Base-by-base conservation (phyloP, 1,140 invertebrate genomes). In the Xylocopa sonorina region DNA sequence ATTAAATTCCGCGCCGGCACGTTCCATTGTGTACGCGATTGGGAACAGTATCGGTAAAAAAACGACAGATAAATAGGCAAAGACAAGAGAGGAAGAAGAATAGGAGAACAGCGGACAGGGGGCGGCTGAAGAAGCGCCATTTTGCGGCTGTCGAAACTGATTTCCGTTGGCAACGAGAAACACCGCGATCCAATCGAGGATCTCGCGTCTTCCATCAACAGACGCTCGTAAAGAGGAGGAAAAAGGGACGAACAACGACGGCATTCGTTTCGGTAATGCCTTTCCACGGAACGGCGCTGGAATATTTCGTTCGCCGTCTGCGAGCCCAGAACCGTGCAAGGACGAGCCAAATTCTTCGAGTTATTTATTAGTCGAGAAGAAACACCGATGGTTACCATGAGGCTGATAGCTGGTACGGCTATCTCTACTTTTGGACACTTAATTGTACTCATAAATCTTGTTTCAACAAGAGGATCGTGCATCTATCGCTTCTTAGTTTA, bases 281-380 rank as follows among this genome's bases (percentile, higher is more conserved):
- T 66, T n/a, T n/a, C 4, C 32, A 6, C 24, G 63, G 46, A 75
- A 66, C 51, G 50, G 60, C 46, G 57, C 43, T 21, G 38, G 34
- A 77, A 62, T 74, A 82, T 66, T 85, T 85, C 58, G 64, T 24
- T 62, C 29, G n/a, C 43, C 41, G 48, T 57, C 32, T 4, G 9
- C 18, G 63, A n/a, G 16, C 51, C 43, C n/a, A n/a, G 21, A 41
- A 82, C 68, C 64, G 57, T 66, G 67, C 57, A 46, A 74, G 63
- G 58, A 75, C 67, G 48, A 48, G 58, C 43, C 50, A 71, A 85
- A 82, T 85, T 74, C 82, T 58, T 64, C 9, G 75, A 73, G 69
- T 81, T 57, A 68, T 81, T 81, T 81, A 78, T 77, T 78, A 85
- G 55, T 51, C 63, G 66, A 1, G 27, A 66, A 64, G 58, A 64